Percentiles rank a stretch among this genome's conserved stretches.
Conservation (phyloP, 2,888 invertebrate species). For the Patella pellucida region DNA sequence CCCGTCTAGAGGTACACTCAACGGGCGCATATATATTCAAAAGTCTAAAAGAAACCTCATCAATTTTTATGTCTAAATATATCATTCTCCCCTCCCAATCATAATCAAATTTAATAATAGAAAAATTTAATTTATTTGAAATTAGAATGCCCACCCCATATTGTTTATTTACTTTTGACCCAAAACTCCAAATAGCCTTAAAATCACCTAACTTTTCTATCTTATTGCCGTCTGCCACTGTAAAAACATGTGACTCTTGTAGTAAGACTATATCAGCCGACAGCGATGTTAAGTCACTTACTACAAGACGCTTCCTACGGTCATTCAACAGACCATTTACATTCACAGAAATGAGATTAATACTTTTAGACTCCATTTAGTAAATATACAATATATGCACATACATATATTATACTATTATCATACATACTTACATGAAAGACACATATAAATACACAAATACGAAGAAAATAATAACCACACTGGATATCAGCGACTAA, state of each 20-base stretch:
- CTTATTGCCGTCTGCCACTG: not conserved
- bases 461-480: too few species aligned
- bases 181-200: conserved; percentile 17
- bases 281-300: not conserved
- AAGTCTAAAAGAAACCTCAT: not conserved
- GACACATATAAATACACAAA: too few species aligned
- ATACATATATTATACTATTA: too few species aligned
- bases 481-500: too few species aligned
- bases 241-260: conserved; percentile 20
- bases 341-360: not conserved
- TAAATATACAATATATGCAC: too few species aligned
- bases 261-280: conserved; percentile 13
- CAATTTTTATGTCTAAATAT: not conserved
- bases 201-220: not conserved
- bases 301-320: not conserved
- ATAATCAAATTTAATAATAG: conserved; percentile 8
- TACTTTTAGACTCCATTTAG: not conserved
- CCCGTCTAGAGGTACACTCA: not conserved
- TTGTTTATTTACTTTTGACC: not conserved
- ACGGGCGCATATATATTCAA: conserved; percentile 15
- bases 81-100: conserved; percentile 12
- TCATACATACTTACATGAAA: too few species aligned
- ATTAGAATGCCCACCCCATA: conserved; percentile 13
- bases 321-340: not conserved
- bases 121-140: not conserved